Conservation (phyloP, 2,888 invertebrate genomes). For the Lasioglossum marginatum region DNA sequence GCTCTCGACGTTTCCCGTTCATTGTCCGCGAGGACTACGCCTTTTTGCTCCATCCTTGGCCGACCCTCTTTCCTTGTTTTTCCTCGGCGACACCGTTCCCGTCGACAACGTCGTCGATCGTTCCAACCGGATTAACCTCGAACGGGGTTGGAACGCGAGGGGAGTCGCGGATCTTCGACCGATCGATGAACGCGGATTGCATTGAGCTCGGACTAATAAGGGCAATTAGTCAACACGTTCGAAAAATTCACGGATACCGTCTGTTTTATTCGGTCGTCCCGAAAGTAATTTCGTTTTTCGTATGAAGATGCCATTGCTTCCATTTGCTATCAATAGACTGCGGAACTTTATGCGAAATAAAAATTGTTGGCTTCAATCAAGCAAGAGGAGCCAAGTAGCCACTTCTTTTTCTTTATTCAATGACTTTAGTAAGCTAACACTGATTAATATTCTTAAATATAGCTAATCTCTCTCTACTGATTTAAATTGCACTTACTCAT, state of each 20-base stretch:
- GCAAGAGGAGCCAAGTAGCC: no score
- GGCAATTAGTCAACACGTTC: not conserved
- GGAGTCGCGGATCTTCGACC: slow-evolving; percentile 22
- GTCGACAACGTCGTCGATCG: slow-evolving; percentile 12
- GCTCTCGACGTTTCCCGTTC: slow-evolving; percentile 30
- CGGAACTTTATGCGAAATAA: no score
- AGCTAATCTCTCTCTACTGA: no score
- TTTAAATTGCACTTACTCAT: no score
- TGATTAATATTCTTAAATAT: no score
- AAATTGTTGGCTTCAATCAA: no score
- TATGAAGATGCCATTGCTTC: no score
- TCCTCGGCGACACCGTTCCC: slow-evolving; percentile 4
- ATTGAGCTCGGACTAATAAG: slow-evolving; percentile 45
- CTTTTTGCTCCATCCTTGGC: slow-evolving; percentile 9
- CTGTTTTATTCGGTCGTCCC: no score
- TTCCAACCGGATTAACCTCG: slow-evolving; percentile 58
- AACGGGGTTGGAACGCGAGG: not conserved
- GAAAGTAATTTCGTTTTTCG: no score
- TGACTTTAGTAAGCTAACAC: no score
- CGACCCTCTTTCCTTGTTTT: not conserved
- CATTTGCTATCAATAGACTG: no score
- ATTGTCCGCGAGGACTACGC: slow-evolving; percentile 27
- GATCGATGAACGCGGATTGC: slow-evolving; percentile 39
- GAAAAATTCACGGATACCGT: not conserved
- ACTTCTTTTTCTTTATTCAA: no score